Base-by-base conservation (phyloP, 2,113 vertebrate species). In the Coregonus clupeaformis region DNA sequence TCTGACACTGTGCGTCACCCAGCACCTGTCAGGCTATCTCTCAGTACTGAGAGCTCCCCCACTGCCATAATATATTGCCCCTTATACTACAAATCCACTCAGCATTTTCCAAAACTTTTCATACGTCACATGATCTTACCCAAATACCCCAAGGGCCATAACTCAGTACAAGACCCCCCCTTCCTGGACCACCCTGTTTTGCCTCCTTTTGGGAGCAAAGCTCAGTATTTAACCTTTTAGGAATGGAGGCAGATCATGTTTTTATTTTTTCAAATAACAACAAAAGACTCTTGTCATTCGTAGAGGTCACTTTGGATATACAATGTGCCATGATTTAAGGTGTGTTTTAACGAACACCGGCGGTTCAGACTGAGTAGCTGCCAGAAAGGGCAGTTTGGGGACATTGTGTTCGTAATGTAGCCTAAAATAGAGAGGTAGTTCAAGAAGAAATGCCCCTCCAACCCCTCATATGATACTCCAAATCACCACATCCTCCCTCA, bases 1-100 rank as follows among this genome's bases (percentile, higher is more conserved):
- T 93, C 83, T 93, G 94, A 95, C 94, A 94, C 90, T 93, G 82
- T 87, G 79, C 62, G 27, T 82, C 86, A 87, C 84, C 85, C 88
- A 87, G 87, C 94, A 97, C 94, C 96, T 97, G 96, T 96, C 93
- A 85, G 68, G 85, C 91, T 91, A 95, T 97, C 94, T 92, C 94
- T 94, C 94, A 95, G 91, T 76, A 80, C 86, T 91, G 87, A 91
- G 92, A 93, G 93, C 93, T 92, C 93, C 94, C 91, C 94, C 94
- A 94, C 94, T 91, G 92, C 89, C 87, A 90, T 87, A 90, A 85
- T 85, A 92, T 95, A 94, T 96, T 94, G 84, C 92, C 88, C 82
- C 90, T 91, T 93, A 88, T 87, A 82, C 87, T 88, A 86, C 80
- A 93, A 93, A 94, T 91, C 90, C 86, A 85, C 90, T 90, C 90